Evolutionary conservation across 2,888 invertebrate genomes (phyloP).

Genomic region (Hartigia nigra): DNA sequence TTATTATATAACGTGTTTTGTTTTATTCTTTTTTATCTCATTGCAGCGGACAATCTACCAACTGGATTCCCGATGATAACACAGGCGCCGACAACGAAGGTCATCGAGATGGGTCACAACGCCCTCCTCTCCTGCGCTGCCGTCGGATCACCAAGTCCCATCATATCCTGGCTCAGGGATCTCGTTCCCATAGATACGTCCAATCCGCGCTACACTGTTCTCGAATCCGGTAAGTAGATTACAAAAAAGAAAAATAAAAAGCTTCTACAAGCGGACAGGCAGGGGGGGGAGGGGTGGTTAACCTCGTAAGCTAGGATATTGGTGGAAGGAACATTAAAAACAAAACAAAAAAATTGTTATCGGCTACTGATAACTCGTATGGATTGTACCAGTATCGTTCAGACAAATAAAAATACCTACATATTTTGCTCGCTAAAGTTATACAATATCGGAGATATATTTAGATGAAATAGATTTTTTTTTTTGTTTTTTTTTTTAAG

Average conservation of each 20-base stretch:
- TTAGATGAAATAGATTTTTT: not conserved
- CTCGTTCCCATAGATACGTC: slow-evolving; percentile 88
- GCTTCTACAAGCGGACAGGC: too few species aligned
- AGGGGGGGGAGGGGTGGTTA: too few species aligned
- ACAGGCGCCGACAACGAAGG: slow-evolving; percentile 89
- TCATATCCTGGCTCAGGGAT: slow-evolving; percentile 94
- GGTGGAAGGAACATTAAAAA: not conserved
- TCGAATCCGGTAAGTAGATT: slow-evolving; percentile 78
- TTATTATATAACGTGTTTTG: not conserved
- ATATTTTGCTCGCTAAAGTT: not conserved
- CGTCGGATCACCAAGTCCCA: slow-evolving; percentile 83
- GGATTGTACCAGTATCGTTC: not conserved
- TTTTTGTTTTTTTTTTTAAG: not conserved
- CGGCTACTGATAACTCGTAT: not conserved
- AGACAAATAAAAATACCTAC: not conserved
- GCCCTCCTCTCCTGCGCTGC: slow-evolving; percentile 91
- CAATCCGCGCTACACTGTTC: slow-evolving; percentile 86
- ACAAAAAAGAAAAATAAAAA: not conserved
- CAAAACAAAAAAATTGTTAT: not conserved
- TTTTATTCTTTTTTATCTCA: slow-evolving; percentile 39
- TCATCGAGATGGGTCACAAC: slow-evolving; percentile 95
- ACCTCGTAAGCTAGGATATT: not conserved
- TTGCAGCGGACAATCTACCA: slow-evolving; percentile 87
- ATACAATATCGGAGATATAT: not conserved
- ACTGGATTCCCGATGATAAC: slow-evolving; percentile 92